phyloP scores from a whole-genome alignment of 2,888 invertebrate species.

The Sepiola atlantica region DNA sequence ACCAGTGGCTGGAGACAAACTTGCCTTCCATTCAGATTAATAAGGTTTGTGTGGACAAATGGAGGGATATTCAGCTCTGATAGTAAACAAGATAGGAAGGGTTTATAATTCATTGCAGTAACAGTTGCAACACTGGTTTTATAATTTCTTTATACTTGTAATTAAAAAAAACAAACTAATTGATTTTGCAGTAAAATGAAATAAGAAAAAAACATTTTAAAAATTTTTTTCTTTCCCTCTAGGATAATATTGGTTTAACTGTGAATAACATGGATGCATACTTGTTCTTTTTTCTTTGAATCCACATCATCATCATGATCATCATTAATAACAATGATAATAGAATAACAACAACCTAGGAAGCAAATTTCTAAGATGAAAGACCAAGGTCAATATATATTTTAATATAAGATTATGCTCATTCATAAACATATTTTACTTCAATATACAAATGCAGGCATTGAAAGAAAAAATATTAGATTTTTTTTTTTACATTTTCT shows the following conservation, averaged over 20 bases:
- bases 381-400: constrained; percentile 32
- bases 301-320: not conserved
- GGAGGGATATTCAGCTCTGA: not conserved
- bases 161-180: not conserved
- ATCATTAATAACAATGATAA: not conserved
- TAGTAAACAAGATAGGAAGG: not conserved
- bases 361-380: constrained; percentile 32
- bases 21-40: constrained; percentile 21
- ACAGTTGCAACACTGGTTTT: not conserved
- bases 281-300: not conserved
- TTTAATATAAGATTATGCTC: not conserved
- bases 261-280: not conserved
- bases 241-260: not conserved
- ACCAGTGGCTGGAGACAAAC: not conserved
- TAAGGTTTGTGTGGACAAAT: constrained; percentile 8
- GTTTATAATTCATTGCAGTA: constrained; percentile 19
- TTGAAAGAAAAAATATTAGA: constrained; percentile 8
- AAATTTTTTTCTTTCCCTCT: not conserved
- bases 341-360: not conserved
- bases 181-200: not conserved
- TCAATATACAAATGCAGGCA: constrained; percentile 16
- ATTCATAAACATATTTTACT: constrained; percentile 10
- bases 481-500: not conserved
- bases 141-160: not conserved
- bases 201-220: not conserved